A percentile compares a stretch with the other conserved stretches of the same genome.
These are phyloP conservation scores for Caenorhabditis wallacei DNA, from an alignment of 2,888 invertebrate species.

Conservation along the genomic window DNA sequence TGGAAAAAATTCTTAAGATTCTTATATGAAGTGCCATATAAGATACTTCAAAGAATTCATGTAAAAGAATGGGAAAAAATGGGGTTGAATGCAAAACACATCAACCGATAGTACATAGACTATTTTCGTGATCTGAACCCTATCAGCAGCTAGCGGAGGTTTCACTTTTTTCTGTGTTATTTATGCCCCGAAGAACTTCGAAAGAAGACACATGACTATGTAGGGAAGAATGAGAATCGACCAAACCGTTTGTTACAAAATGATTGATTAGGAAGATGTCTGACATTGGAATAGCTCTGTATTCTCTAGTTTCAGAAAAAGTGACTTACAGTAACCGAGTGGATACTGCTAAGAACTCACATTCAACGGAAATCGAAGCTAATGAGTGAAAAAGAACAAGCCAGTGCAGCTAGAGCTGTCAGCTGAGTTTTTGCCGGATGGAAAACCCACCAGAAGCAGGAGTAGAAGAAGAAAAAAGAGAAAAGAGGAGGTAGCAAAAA, in stretches of 20 bases:
- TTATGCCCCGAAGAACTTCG: conserved; percentile 46
- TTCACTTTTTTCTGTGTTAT: conserved; percentile 58
- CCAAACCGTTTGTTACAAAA: conserved; percentile 44
- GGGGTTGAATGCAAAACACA: neutral
- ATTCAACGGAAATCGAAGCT: neutral
- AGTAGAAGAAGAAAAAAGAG: conserved; percentile 16
- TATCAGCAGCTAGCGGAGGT: conserved; percentile 32
- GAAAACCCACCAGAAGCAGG: conserved; percentile 12
- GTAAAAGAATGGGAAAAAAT: neutral
- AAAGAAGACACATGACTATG: conserved; percentile 47
- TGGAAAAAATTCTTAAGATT: conserved; percentile 24
- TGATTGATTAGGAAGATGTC: conserved; percentile 23
- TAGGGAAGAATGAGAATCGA: conserved; percentile 27
- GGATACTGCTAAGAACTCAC: neutral
- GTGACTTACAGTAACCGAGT: neutral
- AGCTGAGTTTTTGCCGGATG: conserved; percentile 57
- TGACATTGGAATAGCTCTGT: neutral
- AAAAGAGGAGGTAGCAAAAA: conserved; percentile 58
- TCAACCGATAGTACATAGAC: conserved; percentile 47
- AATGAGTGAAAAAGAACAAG: conserved; percentile 27
- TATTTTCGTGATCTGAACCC: conserved; percentile 40
- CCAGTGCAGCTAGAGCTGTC: conserved; percentile 20
- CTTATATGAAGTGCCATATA: conserved; percentile 35
- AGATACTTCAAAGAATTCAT: neutral
- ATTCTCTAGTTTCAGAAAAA: conserved; percentile 1